Conservation (phyloP, 2,888 invertebrate species). For the Helobdella robusta region DNA sequence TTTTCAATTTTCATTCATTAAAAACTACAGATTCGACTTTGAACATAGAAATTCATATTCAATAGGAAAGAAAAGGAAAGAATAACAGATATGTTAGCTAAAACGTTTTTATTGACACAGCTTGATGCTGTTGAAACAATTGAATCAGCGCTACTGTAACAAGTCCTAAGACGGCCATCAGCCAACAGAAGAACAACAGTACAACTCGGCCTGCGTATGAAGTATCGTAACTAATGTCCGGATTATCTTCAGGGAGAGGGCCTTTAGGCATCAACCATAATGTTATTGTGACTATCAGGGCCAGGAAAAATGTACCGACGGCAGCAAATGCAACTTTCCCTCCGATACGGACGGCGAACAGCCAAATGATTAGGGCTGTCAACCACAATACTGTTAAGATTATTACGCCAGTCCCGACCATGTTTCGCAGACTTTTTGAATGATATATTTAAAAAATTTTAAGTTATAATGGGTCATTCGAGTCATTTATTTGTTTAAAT, state of each 20-base stretch:
- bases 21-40: too few relatives aligned
- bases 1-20: too few relatives aligned
- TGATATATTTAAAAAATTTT: too few relatives aligned
- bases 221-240: not conserved
- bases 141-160: not conserved
- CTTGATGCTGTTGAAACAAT: not conserved
- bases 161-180: too few relatives aligned
- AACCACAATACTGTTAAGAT: slow-evolving; percentile 2
- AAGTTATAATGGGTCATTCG: too few relatives aligned
- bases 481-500: too few relatives aligned
- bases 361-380: not conserved
- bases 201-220: not conserved
- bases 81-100: too few relatives aligned
- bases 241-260: not conserved
- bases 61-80: too few relatives aligned
- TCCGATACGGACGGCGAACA: slow-evolving; percentile 2
- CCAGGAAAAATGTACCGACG: not conserved
- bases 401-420: slow-evolving; percentile 3
- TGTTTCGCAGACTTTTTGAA: too few relatives aligned
- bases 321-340: not conserved
- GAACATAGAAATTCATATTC: too few relatives aligned
- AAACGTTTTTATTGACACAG: slow-evolving; percentile 7
- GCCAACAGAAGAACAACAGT: not conserved
- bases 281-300: not conserved
- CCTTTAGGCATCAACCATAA: slow-evolving; percentile 14